These are phyloP conservation scores for Drosophila lutescens DNA, from an alignment of 2,888 invertebrate species.

Conservation along the genomic window DNA sequence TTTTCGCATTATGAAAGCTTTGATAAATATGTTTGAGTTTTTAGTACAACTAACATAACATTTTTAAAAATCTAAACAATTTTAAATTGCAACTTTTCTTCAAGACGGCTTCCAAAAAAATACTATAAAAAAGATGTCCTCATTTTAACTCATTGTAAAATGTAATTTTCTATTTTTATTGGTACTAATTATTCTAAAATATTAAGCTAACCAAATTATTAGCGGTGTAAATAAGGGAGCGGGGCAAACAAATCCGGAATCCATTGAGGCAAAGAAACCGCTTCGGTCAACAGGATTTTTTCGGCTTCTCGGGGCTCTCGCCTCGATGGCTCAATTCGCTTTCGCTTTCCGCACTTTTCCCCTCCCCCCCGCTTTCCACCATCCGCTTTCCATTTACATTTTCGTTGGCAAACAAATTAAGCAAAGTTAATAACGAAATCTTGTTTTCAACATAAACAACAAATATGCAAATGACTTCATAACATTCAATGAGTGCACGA, in stretches of 20 bases:
- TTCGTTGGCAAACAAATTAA: constrained; percentile 71
- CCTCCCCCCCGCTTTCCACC: neutral
- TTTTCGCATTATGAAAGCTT: no score
- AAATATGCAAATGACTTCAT: constrained; percentile 76
- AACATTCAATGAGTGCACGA: constrained; percentile 49
- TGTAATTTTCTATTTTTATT: no score
- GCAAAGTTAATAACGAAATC: constrained; percentile 78
- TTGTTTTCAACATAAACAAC: constrained; percentile 77
- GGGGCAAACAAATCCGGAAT: constrained; percentile 44
- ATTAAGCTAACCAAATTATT: neutral
- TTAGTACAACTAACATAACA: no score
- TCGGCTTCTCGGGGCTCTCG: constrained; percentile 19
- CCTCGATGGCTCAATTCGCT: constrained; percentile 51
- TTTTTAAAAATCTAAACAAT: no score
- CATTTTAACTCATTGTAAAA: no score
- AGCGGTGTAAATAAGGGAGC: constrained; percentile 10
- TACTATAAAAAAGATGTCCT: no score
- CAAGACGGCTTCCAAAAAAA: no score
- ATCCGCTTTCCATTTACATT: constrained; percentile 32
- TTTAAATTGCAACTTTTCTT: no score
- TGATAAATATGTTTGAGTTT: no score
- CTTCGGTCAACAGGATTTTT: constrained; percentile 71
- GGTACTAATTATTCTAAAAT: no score
- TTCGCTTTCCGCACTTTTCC: constrained; percentile 43
- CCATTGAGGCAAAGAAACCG: constrained; percentile 57